Conservation (phyloP, 2,797 vertebrate species). For the Fistularia tabacaria region DNA sequence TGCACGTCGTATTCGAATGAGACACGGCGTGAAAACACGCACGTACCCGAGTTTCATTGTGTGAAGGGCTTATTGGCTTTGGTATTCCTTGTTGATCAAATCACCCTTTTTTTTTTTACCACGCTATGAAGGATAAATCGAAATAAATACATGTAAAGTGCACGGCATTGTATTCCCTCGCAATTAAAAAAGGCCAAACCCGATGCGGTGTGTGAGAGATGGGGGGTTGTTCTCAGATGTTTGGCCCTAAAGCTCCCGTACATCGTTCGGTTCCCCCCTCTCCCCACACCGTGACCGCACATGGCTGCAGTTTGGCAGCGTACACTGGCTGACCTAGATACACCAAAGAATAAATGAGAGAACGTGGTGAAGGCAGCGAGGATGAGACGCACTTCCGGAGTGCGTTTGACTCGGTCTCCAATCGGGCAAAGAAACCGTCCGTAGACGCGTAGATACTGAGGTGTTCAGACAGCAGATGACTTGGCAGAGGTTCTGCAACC, state of each 20-base stretch:
- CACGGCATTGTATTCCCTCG: too few species aligned
- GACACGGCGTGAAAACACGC: conserved; percentile 11
- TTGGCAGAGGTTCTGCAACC: conserved; percentile 51
- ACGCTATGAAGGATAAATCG: conserved; percentile 16
- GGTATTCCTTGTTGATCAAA: too few species aligned
- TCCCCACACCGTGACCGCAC: conserved; percentile 44
- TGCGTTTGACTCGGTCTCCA: conserved; percentile 45
- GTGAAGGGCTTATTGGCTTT: not conserved
- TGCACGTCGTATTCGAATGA: conserved; percentile 14
- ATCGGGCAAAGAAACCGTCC: conserved; percentile 20
- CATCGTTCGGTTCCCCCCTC: conserved; percentile 17
- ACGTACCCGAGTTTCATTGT: conserved; percentile 24
- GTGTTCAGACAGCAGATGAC: conserved; percentile 45
- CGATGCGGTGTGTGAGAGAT: too few species aligned
- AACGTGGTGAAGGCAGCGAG: conserved; percentile 25
- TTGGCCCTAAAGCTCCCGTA: conserved; percentile 7
- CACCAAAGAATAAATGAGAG: conserved; percentile 35
- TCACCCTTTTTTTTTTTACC: conserved; percentile 9
- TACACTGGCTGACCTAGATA: conserved; percentile 50
- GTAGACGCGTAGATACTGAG: conserved; percentile 21
- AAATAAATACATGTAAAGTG: too few species aligned
- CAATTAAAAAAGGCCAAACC: too few species aligned
- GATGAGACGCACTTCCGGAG: conserved; percentile 40
- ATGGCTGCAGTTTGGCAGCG: conserved; percentile 28
- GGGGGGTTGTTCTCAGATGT: too few species aligned